Evolutionary conservation across 2,113 vertebrate genomes (phyloP), one percentile per base, ranked within the genome.

Genomic region (Cardinalis cardinalis): DNA sequence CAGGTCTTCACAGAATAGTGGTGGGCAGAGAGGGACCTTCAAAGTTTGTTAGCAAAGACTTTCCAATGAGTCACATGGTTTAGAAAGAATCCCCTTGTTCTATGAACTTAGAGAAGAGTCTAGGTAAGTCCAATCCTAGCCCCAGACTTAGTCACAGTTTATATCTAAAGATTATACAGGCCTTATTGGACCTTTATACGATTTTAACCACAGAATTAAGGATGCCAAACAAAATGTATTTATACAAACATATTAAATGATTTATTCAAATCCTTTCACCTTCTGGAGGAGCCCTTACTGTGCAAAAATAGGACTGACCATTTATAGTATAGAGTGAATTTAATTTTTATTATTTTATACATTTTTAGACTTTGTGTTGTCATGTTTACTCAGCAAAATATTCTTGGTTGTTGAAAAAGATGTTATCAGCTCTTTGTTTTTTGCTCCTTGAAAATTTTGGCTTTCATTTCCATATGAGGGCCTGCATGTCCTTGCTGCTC

Each of bases 1-100:
- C 36, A 31, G 58, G 17, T 4, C 0, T n/a, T 68, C 60, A 58
- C 0, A 9, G 49, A 12, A 8, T 2, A 26, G 41, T 2, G 12
- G 4, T 0, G 1, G 34, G 20, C 25, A 49, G 6, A 56, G 31
- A 4, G 11, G 7, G 12, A 64, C 25, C 26, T 49, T 11, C 41
- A 26, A 15, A 10, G 10, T 10, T 18, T 43, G 4, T 19, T 16
- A 38, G 26, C 12, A 34, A 64, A 49, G 21, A 14, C 6, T 49
- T 56, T 15, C 31, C 14, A 29, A 0, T 41, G 31, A 41, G 20
- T 26, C 20, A 15, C 20, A 6, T 2, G 5, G 21, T 6, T 18
- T 38, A 64, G 58, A 32, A 34, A 49, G 18, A 31, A 14, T 5
- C 4, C 9, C 6, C 12, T 43, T 43, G 12, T 26, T 32, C 38